Conservation (phyloP, 2,888 invertebrate genomes). For the Diloba caeruleocephala region DNA sequence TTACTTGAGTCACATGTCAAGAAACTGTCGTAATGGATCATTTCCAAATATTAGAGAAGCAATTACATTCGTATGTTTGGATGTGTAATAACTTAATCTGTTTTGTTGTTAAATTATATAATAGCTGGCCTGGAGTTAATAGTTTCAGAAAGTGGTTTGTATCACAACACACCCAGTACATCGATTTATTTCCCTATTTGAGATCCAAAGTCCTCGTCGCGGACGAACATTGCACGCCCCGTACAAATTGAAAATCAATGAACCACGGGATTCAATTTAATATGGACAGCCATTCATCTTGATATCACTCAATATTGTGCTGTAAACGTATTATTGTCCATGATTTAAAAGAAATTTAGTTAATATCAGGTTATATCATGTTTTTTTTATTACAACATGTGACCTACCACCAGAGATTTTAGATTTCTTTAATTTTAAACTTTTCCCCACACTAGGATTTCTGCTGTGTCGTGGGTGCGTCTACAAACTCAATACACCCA, state of each 20-base stretch:
- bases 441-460: no score
- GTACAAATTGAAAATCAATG: slow-evolving; percentile 87
- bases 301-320: slow-evolving; percentile 47
- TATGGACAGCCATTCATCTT: slow-evolving; percentile 82
- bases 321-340: slow-evolving; percentile 10
- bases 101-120: slow-evolving; percentile 45
- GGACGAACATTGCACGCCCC: slow-evolving; percentile 66
- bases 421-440: no score
- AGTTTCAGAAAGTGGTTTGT: slow-evolving; percentile 58
- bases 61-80: slow-evolving; percentile 24
- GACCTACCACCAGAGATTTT: no score
- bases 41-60: slow-evolving; percentile 7
- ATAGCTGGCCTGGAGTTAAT: slow-evolving; percentile 48
- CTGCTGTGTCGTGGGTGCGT: no score
- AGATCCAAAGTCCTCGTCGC: slow-evolving; percentile 60
- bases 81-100: slow-evolving; percentile 46
- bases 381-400: no score
- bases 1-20: slow-evolving; percentile 17
- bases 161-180: slow-evolving; percentile 60
- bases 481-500: no score
- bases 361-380: no score
- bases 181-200: slow-evolving; percentile 74
- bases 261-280: slow-evolving; percentile 81
- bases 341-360: slow-evolving; percentile 33
- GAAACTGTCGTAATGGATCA: slow-evolving; percentile 7